Evolutionary conservation across 2,797 vertebrate genomes (phyloP), one percentile per base, ranked within the genome.

Genomic region (Corythornis leucogaster): DNA sequence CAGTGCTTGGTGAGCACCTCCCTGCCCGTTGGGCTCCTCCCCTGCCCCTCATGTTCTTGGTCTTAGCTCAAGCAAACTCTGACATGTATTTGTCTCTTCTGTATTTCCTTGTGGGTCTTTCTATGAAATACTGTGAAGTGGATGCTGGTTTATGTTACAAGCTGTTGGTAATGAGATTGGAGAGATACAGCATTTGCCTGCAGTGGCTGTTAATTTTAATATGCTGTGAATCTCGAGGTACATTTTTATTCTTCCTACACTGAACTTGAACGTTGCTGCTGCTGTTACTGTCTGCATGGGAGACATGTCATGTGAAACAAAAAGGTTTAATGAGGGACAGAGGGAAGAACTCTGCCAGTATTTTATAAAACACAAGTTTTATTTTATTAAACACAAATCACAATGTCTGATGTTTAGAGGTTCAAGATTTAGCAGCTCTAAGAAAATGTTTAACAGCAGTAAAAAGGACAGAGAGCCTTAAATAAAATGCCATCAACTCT

Each of bases 161-260:
- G 93, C 85, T 55, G 53, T 96, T 95, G 1, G 4, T 95, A 96
- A 97, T 96, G 94, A 97, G 93, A 95, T 94, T 96, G 96, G 93
- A 96, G 93, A 97, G 95, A 95, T 93, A 96, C 95, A 96, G 95
- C 33, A 13, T 97, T 96, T 97, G 96, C 93, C 96, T 97, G 94
- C 90, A 92, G 95, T 63, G 94, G 97, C 95, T 94, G 91, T 94
- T 95, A 95, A 91, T 95, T 95, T 94, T 94, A 96, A 96, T 96
- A 96, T 74, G 79, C 87, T 85, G 31, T 92, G 93, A 87, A 93
- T 94, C 91, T 97, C 33, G 45, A 92, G 95, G 95, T 96, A 96
- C 89, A 93, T 97, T 96, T 95, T 90, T 80, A 83, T 95, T 89
- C 68, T 91, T 84, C 83, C 76, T 84, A 24, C 80, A 17, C 15